These are phyloP conservation scores for Poecile atricapillus DNA, from an alignment of 2,113 vertebrate genomes.

Conservation along the genomic window DNA sequence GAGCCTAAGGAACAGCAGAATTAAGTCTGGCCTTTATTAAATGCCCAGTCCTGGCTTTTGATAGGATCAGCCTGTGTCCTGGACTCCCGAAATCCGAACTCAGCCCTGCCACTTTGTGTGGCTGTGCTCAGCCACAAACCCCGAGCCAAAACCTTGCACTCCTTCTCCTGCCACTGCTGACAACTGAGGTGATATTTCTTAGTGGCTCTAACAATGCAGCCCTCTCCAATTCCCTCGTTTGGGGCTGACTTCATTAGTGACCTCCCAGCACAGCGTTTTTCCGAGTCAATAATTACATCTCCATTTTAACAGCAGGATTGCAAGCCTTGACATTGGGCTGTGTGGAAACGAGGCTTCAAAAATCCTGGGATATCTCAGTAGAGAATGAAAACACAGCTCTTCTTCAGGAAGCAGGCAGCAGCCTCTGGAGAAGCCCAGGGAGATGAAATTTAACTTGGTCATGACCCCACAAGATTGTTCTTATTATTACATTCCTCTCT, in stretches of 20 bases:
- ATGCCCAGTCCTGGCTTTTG: background rate
- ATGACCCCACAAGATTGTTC: background rate
- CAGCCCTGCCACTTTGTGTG: background rate
- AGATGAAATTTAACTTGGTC: background rate
- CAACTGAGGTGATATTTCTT: background rate
- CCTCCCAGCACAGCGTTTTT: background rate
- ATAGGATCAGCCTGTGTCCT: background rate
- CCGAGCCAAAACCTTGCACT: background rate
- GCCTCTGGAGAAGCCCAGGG: background rate
- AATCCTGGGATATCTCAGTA: accelerated
- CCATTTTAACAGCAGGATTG: background rate
- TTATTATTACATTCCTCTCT: background rate
- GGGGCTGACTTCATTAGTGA: background rate
- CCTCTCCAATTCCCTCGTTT: background rate
- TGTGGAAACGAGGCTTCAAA: background rate
- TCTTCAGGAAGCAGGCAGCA: background rate
- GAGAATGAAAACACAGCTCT: background rate
- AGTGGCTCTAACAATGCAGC: background rate
- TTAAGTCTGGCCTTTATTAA: background rate
- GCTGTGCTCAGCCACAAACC: background rate
- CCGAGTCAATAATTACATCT: background rate
- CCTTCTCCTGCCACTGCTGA: background rate
- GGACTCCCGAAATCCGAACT: background rate
- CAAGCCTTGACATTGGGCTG: background rate
- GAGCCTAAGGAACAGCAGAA: background rate